A percentile compares a stretch with the other conserved stretches of the same genome.
Evolutionary conservation across 2,888 invertebrate species (phyloP).

Genomic region (Lymantria dispar): DNA sequence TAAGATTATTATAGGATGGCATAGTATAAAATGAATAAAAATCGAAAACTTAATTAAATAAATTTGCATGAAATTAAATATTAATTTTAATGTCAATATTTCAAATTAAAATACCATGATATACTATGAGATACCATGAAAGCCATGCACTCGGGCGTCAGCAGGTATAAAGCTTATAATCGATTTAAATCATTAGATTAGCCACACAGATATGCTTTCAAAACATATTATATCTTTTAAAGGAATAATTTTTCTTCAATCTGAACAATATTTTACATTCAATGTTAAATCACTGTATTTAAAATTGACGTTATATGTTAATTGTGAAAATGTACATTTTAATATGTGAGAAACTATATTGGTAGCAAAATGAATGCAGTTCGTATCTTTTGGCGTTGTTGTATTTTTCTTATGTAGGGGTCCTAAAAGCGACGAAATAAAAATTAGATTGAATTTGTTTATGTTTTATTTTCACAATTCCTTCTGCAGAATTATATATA

Average conservation of each 20-base stretch:
- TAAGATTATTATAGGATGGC: too few species aligned
- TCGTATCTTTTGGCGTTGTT: conserved; percentile 50
- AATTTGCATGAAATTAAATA: too few species aligned
- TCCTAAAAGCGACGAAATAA: conserved; percentile 70
- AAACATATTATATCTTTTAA: too few species aligned
- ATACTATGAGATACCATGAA: too few species aligned
- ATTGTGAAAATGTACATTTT: conserved; percentile 4
- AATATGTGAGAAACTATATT: conserved; percentile 18
- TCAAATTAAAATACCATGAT: too few species aligned
- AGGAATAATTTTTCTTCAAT: neutral
- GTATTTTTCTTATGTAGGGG: conserved; percentile 73
- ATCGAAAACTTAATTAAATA: too few species aligned
- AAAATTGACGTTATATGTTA: conserved; percentile 14
- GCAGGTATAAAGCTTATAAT: too few species aligned
- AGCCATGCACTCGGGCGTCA: too few species aligned
- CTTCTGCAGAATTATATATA: neutral
- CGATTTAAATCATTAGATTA: too few species aligned
- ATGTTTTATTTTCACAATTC: conserved; percentile 29
- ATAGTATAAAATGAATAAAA: too few species aligned
- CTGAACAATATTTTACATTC: neutral
- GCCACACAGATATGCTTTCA: too few species aligned
- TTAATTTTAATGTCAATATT: too few species aligned
- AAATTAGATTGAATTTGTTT: conserved; percentile 59
- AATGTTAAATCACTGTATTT: conserved; percentile 4
- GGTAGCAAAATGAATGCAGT: conserved; percentile 36